Evolutionary conservation across 2,888 invertebrate species (phyloP), one percentile per base, ranked within the genome.

Genomic region (Drosophila colorata): DNA sequence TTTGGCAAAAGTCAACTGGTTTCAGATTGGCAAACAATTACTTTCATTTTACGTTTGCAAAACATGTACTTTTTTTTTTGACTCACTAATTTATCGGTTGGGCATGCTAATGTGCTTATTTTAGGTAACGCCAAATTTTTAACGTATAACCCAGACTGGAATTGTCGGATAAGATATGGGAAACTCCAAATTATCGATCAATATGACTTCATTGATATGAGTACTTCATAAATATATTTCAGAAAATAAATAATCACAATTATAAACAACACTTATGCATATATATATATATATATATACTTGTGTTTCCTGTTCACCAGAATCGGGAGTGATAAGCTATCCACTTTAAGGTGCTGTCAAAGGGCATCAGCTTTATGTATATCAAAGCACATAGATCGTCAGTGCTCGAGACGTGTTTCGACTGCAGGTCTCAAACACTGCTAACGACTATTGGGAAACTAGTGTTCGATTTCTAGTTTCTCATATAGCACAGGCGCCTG

Each of bases 401-500:
- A 38, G 14, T 25, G 44, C 25, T 47, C 25, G 38, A 46, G 37
- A 41, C 35, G 16, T 47, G 33, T 33, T 38, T 46, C 31, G 35
- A 18, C 37, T 25, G 13, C 37, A 33, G 51, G 52, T 37, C 33
- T 16, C 47, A 41, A n/a, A n/a, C n/a, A 47, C 23, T 52, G 33
- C 49, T 49, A 35, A 48, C 23, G 38, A 33, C 23, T 16, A 52
- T 41, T 33, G 47, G 35, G 25, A 14, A 57, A 55, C 41, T 13
- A 14, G 16, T 28, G 38, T 44, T 41, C 11, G 48, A n/a, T 56
- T 63, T 38, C 28, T 18, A 51, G 20, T 16, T 35, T 46, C 78
- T 59, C 60, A 47, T 53, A 47, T 63, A 28, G 47, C 71, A 57
- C 49, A 57, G 73, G 78, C 78, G 73, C 55, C 58, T 59, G 44